phyloP scores from a whole-genome alignment of 1,140 invertebrate species.

The Ctenoplectra terminalis region DNA sequence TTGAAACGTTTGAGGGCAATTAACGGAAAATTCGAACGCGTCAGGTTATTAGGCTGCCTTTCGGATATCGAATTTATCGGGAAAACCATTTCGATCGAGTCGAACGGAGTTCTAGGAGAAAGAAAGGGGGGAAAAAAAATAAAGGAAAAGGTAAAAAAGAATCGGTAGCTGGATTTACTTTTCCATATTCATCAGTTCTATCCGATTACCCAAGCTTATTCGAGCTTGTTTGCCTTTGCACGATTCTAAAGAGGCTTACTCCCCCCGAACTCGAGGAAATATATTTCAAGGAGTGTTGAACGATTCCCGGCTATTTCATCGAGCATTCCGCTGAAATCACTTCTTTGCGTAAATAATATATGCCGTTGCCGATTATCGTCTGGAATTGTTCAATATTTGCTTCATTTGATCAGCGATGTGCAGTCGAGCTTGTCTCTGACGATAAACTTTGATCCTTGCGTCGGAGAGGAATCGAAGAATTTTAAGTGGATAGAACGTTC shows the following conservation, averaged over 20 bases:
- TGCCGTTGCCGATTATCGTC: background rate
- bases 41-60: background rate
- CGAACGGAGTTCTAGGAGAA: too few relatives aligned
- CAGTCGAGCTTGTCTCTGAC: background rate
- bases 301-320: background rate
- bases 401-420: background rate
- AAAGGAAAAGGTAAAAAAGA: background rate
- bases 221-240: constrained; percentile 15
- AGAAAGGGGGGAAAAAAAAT: too few relatives aligned
- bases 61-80: background rate
- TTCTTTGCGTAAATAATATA: background rate
- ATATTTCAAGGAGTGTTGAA: background rate
- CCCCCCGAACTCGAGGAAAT: background rate
- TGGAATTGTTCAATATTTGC: background rate
- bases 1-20: constrained; percentile 8
- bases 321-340: background rate
- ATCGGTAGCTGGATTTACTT: constrained; percentile 10
- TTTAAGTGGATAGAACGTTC: background rate
- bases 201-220: constrained; percentile 19
- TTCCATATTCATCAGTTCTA: constrained; percentile 24
- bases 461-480: background rate
- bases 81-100: background rate
- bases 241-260: background rate
- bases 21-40: constrained; percentile 17
- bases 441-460: background rate